A percentile compares a stretch with the other conserved stretches of the same genome.
Evolutionary conservation across 1,140 invertebrate species (phyloP).

Genomic region (Matsumurasca onukii): DNA sequence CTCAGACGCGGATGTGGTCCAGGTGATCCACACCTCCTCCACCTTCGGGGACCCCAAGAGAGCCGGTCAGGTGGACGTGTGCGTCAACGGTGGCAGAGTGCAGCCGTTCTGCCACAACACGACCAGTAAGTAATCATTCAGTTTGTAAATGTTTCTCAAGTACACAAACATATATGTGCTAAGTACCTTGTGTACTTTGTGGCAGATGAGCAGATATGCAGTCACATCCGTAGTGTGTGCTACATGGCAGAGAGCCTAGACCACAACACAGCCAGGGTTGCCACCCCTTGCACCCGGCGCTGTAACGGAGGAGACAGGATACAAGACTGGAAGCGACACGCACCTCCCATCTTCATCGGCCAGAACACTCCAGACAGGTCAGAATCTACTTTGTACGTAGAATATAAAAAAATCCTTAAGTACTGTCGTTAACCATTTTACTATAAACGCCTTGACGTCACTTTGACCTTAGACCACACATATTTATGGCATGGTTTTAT

Average conservation of each 20-base stretch:
- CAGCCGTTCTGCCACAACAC: constrained; percentile 71
- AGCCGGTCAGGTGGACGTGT: constrained; percentile 72
- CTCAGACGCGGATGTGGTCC: constrained; percentile 68
- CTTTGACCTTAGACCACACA: too few relatives aligned
- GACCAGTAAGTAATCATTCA: constrained; percentile 60
- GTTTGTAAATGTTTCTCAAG: too few relatives aligned
- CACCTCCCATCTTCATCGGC: constrained; percentile 53
- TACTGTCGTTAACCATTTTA: too few relatives aligned
- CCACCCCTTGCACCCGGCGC: constrained; percentile 64
- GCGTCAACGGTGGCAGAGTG: constrained; percentile 69
- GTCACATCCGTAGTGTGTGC: constrained; percentile 71
- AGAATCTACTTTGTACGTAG: not conserved
- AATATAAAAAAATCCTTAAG: constrained; percentile 8
- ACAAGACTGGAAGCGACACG: constrained; percentile 43
- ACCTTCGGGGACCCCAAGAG: constrained; percentile 66
- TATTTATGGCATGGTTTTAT: not conserved
- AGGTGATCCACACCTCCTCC: constrained; percentile 74
- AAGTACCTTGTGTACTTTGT: constrained; percentile 26
- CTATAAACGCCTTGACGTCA: too few relatives aligned
- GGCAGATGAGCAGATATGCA: constrained; percentile 66
- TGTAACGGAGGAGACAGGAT: constrained; percentile 51
- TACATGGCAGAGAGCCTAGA: constrained; percentile 71
- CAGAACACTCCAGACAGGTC: constrained; percentile 57
- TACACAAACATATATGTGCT: not conserved
- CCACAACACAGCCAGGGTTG: constrained; percentile 50